Evolutionary conservation across 2,888 invertebrate species (phyloP), one percentile per base, ranked within the genome.

Genomic region (Drosophila paracracens): DNA sequence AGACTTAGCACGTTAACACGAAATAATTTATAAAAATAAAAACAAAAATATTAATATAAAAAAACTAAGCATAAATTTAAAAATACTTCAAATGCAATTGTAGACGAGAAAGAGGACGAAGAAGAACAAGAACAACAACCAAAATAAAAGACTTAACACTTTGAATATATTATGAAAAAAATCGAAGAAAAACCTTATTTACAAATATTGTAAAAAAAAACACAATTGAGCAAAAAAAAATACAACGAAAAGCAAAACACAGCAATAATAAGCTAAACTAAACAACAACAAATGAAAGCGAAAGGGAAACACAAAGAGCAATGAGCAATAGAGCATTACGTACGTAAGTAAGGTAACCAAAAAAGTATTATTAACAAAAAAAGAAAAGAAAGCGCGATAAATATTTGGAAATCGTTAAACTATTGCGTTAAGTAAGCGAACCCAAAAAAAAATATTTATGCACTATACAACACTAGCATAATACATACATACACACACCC

Each of bases 71-170:
- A 56, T 59, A 10, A 52, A 58, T 48, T 56, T 56, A 63, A 46
- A 53, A 53, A 53, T 60, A 72, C 52, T 59, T 43, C 25, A 61
- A 48, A 53, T 46, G 48, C 29, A 36, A 21, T 59, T 11, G 58
- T 54, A 64, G 60, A 72, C 72, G 64, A 83, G 70, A 68, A 72
- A 76, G 35, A 75, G 5, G 18, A 78, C 69, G 68, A 72, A 58
- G 71, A 79, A 68, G 64, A 82, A 67, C 54, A 76, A 72, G 64
- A 76, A 83, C 81, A 86, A 79, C 87, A 84, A 89, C 74, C 75
- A 87, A 85, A 89, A 88, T 88, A 88, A 86, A 86, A 86, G 85
- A 86, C 85, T 86, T 89, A 84, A 85, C 88, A 87, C 82, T 87
- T 89, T 83, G 84, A 89, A 82, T 78, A 88, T 81, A 71, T 74